Base-by-base conservation (phyloP, 2,888 invertebrate species). In the Macrosiphum euphorbiae region DNA sequence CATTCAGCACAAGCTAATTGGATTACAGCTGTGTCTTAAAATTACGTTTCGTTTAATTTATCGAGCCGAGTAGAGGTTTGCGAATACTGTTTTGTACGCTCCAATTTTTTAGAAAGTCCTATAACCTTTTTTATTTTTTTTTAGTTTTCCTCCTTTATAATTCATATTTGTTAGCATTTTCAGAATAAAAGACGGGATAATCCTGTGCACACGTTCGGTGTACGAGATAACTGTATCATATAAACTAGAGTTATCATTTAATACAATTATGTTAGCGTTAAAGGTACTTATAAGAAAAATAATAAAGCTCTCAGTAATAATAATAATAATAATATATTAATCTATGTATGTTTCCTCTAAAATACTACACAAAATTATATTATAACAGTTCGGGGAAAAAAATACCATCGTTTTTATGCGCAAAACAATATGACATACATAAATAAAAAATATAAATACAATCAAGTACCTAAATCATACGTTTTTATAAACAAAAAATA, bases 131-230 rank as follows among this genome's bases (percentile, higher is more conserved):
- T 90, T 58, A 28, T 8, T 28, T 28, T 67, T 35, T n/a, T 47
- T 90, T 50, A 47, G 20, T 67, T 67, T 67, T 24, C 4, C 35
- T 41, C 16, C 1, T n/a, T 16, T n/a, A 13, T 44, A 41, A 35
- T 47, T 89, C 13, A 88, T 58, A 55, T 89, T 28, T 61, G 26
- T 89, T 61, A 1, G 13, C 61, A 26, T 88, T 35, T 52, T 35
- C 35, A 11, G 47, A 61, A 90, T 67, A 52, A 84, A 84, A 52
- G 24, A 84, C 50, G 52, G 78, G 90, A 52, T 91, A 91, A 91
- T 91, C 90, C 90, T 35, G 7, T 7, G 35, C 20, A 67, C 67
- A 67, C 67, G 67, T 67, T 67, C 16, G 16, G 35, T 16, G 67
- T 35, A 67, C 35, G 67, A 67, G 16, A 35, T 35, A 67, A 16